Evolutionary conservation across 2,113 vertebrate species (phyloP).

Genomic region (Sarotherodon lohbergeri): DNA sequence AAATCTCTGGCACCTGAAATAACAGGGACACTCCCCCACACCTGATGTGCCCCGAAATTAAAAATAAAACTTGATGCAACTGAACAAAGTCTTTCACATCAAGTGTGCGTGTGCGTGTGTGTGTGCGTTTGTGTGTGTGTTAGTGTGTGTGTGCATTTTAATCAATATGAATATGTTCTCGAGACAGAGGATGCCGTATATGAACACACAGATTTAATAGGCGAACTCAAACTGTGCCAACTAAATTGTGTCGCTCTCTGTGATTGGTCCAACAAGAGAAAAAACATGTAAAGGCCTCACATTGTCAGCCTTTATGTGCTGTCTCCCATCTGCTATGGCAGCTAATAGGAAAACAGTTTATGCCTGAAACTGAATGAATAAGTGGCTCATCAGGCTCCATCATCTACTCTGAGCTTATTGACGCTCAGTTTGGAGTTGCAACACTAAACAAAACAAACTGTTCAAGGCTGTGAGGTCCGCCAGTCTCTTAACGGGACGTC

Average conservation of each 20-base stretch:
- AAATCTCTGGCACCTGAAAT: background rate
- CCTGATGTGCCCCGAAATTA: background rate
- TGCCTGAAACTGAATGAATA: background rate
- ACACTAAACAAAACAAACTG: background rate
- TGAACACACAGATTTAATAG: background rate
- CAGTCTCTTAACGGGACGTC: background rate
- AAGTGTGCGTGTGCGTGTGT: background rate
- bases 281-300: background rate
- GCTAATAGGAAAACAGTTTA: background rate
- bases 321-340: constrained; percentile 3
- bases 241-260: background rate
- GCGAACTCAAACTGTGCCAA: background rate
- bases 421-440: background rate
- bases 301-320: background rate
- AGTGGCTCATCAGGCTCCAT: background rate
- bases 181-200: background rate
- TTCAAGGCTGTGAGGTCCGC: background rate
- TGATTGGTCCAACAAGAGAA: background rate
- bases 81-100: background rate
- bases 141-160: background rate
- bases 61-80: constrained; percentile 1
- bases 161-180: background rate
- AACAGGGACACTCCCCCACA: constrained; percentile 36
- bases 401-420: background rate
- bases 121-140: background rate